Percentiles rank a stretch among this genome's conserved stretches.
Conservation (phyloP, 2,797 vertebrate species). For the Danio choprae region DNA sequence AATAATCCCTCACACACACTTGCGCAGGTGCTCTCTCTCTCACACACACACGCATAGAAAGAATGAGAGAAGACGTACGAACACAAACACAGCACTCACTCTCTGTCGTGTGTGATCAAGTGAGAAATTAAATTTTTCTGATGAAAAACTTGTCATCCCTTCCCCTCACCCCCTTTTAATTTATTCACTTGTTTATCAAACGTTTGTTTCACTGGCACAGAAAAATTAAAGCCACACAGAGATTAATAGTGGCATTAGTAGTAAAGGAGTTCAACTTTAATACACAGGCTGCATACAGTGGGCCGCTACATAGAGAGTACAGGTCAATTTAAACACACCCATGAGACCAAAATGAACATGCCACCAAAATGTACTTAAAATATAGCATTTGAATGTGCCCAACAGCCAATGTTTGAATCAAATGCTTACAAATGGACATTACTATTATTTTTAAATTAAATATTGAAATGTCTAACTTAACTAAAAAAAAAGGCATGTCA, state of each 20-base stretch:
- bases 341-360: not conserved
- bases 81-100: constrained; percentile 57
- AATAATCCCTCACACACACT: constrained; percentile 57
- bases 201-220: constrained; percentile 78
- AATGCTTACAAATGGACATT: not conserved
- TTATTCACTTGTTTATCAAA: constrained; percentile 83
- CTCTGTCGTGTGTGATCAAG: constrained; percentile 81
- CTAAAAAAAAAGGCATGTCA: no score
- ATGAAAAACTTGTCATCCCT: constrained; percentile 80
- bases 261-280: not conserved
- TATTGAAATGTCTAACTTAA: no score
- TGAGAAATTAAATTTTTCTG: constrained; percentile 87
- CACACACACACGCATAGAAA: constrained; percentile 53
- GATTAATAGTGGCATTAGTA: constrained; percentile 38
- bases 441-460: no score
- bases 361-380: not conserved
- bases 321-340: not conserved
- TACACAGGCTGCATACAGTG: not conserved
- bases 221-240: constrained; percentile 80
- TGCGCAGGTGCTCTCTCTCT: constrained; percentile 67
- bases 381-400: not conserved
- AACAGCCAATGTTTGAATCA: not conserved
- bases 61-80: constrained; percentile 66
- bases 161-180: constrained; percentile 77
- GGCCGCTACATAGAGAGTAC: not conserved